Base-by-base conservation (phyloP, 1,140 invertebrate genomes). In the Dolichoris vasculosae region DNA sequence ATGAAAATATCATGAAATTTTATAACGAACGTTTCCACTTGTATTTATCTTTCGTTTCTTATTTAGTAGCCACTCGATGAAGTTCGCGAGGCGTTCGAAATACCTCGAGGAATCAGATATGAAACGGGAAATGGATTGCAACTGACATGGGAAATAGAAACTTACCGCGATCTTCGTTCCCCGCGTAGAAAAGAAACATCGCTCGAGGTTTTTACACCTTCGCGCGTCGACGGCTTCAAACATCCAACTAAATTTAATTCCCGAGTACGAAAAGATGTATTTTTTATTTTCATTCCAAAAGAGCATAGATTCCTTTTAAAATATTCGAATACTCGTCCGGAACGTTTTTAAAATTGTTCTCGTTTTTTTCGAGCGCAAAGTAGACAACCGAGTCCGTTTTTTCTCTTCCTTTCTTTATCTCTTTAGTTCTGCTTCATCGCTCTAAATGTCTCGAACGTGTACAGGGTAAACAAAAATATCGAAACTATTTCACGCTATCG, bases 61-160 rank as follows among this genome's bases (percentile, higher is more conserved):
- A 43, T 43, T 26, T 43, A 26, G 38, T 43, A 43, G 13, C 23
- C 8, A n/a, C 40, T 43, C 23, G 40, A 43, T 2, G 67, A 75
- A 63, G 67, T 43, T 83, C 13, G 38, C 26, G 26, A 35, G 32
- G 38, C 40, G 43, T 13, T 35, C 17, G 38, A 43, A 71, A 55
- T 23, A 46, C 80, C 23, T 40, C 38, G 51, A 83, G 73, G 46
- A 69, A 83, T 87, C 83, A 82, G 81, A 79, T 86, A 83, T 87
- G 67, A 86, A 83, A 73, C 59, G 32, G 46, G 51, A 80, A 86
- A 83, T 75, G 48, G 81, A 87, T 86, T 86, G 69, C 81, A 79
- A 81, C 80, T 83, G 81, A 80, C 81, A 59, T 38, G 77, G 30
- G 77, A 69, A 86, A 84, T 84, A 71, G 79, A 83, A 76, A 81